Evolutionary conservation across 2,888 invertebrate genomes (phyloP).

Genomic region (Ligdia adustata): DNA sequence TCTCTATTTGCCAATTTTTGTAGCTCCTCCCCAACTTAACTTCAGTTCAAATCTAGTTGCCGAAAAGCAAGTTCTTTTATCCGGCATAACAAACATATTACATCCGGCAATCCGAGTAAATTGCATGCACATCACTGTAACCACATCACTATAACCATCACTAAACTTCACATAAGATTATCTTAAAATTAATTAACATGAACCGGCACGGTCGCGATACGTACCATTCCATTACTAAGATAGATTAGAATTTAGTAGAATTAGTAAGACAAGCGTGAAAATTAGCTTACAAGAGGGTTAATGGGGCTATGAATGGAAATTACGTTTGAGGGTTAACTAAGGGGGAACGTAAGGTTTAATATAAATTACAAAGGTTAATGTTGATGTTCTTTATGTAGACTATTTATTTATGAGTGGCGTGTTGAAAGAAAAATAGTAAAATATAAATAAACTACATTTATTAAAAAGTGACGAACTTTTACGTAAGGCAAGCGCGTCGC

Average conservation of each 20-base stretch:
- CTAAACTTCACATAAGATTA: slow-evolving; percentile 14
- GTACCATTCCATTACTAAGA: slow-evolving; percentile 23
- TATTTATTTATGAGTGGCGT: too few species aligned
- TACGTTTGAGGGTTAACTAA: slow-evolving; percentile 4
- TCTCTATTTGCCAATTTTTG: too few species aligned
- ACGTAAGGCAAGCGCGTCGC: too few species aligned
- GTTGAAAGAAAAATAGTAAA: not conserved
- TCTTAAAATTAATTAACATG: slow-evolving; percentile 26
- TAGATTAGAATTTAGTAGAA: slow-evolving; percentile 13
- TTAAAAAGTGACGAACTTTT: too few species aligned
- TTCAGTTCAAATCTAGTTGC: too few species aligned
- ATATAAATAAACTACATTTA: not conserved
- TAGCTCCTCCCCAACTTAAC: too few species aligned
- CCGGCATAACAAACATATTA: too few species aligned
- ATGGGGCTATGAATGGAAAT: slow-evolving; percentile 14
- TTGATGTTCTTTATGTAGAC: too few species aligned
- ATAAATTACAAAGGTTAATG: not conserved
- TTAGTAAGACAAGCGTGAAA: slow-evolving; percentile 23
- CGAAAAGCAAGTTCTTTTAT: too few species aligned
- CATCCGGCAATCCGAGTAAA: slow-evolving; percentile 5
- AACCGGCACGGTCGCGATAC: slow-evolving; percentile 15
- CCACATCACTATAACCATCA: not conserved
- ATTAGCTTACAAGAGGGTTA: slow-evolving; percentile 16
- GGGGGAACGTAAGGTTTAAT: not conserved
- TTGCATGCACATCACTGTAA: too few species aligned